Evolutionary conservation across 1,140 invertebrate species (phyloP).

Genomic region (Scaptomyza graminum): DNA sequence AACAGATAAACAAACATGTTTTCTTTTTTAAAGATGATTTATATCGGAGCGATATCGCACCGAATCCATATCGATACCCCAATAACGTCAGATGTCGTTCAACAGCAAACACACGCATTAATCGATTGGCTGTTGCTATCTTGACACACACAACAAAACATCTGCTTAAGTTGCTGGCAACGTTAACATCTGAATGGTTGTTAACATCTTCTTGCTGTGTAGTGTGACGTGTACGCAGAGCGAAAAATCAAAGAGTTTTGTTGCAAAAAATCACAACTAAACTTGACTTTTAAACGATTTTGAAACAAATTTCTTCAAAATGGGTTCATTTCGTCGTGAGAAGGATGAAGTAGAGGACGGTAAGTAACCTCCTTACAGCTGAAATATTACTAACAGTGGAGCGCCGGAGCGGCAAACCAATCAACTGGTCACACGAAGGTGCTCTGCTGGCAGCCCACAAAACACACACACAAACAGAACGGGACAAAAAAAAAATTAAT

Average conservation of each 20-base stretch:
- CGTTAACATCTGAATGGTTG: constrained; percentile 27
- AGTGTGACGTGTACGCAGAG: constrained; percentile 74
- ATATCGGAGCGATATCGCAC: no score
- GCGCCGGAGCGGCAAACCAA: constrained; percentile 22
- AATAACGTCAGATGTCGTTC: no score
- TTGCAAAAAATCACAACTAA: constrained; percentile 42
- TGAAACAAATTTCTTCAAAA: constrained; percentile 66
- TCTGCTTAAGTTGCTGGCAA: constrained; percentile 16
- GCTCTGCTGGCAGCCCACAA: constrained; percentile 67
- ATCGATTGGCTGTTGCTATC: no score
- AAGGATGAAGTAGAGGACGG: constrained; percentile 95
- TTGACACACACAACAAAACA: constrained; percentile 10
- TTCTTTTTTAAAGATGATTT: no score
- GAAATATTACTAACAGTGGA: constrained; percentile 12
- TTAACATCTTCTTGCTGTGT: constrained; percentile 38
- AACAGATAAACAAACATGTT: no score
- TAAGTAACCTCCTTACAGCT: constrained; percentile 70
- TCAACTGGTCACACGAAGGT: constrained; percentile 44
- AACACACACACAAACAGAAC: constrained; percentile 28
- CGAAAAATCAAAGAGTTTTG: constrained; percentile 53
- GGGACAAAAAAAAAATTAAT: constrained; percentile 20
- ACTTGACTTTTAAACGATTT: constrained; percentile 48
- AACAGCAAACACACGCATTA: no score
- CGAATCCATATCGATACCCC: no score
- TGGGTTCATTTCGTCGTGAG: constrained; percentile 90